Evolutionary conservation across 64 coral and sea anemone genomes (phyloP), one percentile per base, ranked within the genome.

Genomic region (Hydrozoanthus tunicans): DNA sequence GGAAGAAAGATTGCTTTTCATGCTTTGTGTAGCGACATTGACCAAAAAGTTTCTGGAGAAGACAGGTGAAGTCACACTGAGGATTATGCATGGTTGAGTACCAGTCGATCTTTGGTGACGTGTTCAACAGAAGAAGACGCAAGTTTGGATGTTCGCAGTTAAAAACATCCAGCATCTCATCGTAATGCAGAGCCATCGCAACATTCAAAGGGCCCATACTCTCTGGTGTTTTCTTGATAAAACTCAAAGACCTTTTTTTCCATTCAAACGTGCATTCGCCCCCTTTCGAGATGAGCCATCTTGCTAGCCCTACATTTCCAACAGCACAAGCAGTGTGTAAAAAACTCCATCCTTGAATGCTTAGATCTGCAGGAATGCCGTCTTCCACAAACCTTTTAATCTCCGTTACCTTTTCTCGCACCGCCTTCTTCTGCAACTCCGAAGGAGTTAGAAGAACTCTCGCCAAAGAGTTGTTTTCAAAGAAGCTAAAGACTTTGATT

Each of bases 301-400:
- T 90, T 4, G 88, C 88, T 2, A 94, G 62, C 27, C 64, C 61
- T 53, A 11, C 57, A 25, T 94, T 86, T 5, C 88, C 88, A 15
- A 94, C 26, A 43, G 71, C 68, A 56, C 64, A 90, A 51, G 92
- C 92, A 27, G 86, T 94, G 58, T 94, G 92, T 5, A 94, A 55
- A 6, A 94, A 20, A 13, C 74, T 90, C 92, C 92, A 94, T 3
- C 92, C 92, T 3, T 94, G 70, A 26, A 67, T 75, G 56, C 78
- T 94, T 6, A 90, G 89, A 25, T 94, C 79, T 64, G 86, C 79
- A 54, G 91, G 82, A 7, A 93, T 13, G 60, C 76, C 91, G 7
- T 62, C 15, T 8, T 80, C 14, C 12, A 93, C 91, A 3, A 89
- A 59, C n/a, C 24, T 52, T 15, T 89, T 73, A 11, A 93, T 93